A percentile compares a stretch with the other conserved stretches of the same genome.
These are phyloP conservation scores for Hippocampus zosterae DNA, from an alignment of 2,113 vertebrate genomes.

Conservation along the genomic window DNA sequence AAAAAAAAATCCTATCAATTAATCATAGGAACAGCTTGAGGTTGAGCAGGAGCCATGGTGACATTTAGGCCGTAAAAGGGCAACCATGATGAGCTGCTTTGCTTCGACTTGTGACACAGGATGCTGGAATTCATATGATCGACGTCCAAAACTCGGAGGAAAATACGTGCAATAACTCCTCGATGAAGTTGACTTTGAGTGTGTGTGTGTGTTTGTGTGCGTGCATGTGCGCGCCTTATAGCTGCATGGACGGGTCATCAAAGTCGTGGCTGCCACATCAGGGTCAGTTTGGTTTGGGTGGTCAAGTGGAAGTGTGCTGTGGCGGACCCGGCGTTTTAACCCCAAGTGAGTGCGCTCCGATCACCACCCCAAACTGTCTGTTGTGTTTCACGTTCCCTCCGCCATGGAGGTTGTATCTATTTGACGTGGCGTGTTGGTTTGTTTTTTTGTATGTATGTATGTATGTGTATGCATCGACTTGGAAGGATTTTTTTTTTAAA, in stretches of 20 bases:
- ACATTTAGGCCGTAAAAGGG: slow-evolving; percentile 54
- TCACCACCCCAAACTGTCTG: slow-evolving; percentile 16
- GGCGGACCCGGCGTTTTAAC: slow-evolving; percentile 67
- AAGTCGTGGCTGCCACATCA: slow-evolving; percentile 70
- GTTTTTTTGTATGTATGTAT: slow-evolving; percentile 20
- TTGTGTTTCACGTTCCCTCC: slow-evolving; percentile 24
- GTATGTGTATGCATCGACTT: slow-evolving; percentile 28
- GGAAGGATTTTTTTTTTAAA: neutral
- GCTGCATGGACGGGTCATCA: slow-evolving; percentile 69
- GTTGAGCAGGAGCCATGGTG: slow-evolving; percentile 37
- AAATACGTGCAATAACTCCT: neutral
- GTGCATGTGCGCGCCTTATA: slow-evolving; percentile 56
- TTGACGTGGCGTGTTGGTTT: neutral
- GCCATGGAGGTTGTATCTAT: neutral
- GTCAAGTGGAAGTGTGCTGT: slow-evolving; percentile 69
- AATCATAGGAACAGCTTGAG: slow-evolving; percentile 58
- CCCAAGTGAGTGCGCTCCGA: slow-evolving; percentile 63
- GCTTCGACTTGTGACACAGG: neutral
- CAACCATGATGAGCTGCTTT: slow-evolving; percentile 23
- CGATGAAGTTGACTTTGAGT: neutral
- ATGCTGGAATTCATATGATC: neutral
- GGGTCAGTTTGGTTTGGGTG: slow-evolving; percentile 69
- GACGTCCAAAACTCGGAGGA: neutral
- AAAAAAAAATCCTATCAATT: slow-evolving; percentile 49
- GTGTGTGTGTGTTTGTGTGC: neutral